Conservation (phyloP, 2,888 invertebrate genomes). For the Hypercompe scribonia region DNA sequence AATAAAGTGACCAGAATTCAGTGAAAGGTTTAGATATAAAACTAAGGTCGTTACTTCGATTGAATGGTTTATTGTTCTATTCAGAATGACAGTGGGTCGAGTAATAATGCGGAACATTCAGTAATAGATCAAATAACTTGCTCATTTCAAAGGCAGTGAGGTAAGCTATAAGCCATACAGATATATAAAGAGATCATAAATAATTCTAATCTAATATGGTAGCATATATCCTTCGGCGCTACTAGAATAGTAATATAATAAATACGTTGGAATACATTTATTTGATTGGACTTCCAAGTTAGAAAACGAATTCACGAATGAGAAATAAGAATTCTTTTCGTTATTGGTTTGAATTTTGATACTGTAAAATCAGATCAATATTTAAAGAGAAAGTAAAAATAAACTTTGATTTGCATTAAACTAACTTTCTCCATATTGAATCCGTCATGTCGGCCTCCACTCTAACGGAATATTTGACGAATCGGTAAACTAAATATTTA, state of each 20-base stretch:
- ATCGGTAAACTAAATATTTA: neutral
- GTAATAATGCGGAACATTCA: neutral
- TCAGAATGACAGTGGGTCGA: neutral
- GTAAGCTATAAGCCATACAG: neutral
- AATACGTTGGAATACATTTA: neutral
- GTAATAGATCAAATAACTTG: slow-evolving; percentile 8
- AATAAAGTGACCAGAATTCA: neutral
- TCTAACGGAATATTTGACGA: too few species aligned
- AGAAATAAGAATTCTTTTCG: neutral
- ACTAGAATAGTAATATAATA: neutral
- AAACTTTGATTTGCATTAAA: too few species aligned
- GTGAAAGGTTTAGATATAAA: neutral
- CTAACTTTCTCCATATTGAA: too few species aligned
- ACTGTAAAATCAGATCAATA: neutral
- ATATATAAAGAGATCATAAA: neutral
- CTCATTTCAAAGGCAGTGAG: neutral
- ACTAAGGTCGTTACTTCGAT: neutral
- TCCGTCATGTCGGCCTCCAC: neutral
- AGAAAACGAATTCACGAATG: neutral
- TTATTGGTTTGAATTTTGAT: neutral
- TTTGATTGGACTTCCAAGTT: too few species aligned
- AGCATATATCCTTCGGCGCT: neutral
- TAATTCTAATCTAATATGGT: neutral
- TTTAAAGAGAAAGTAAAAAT: too few species aligned
- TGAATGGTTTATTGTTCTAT: neutral